Base-by-base conservation (phyloP, 2,888 invertebrate genomes). In the Papilio elwesi region DNA sequence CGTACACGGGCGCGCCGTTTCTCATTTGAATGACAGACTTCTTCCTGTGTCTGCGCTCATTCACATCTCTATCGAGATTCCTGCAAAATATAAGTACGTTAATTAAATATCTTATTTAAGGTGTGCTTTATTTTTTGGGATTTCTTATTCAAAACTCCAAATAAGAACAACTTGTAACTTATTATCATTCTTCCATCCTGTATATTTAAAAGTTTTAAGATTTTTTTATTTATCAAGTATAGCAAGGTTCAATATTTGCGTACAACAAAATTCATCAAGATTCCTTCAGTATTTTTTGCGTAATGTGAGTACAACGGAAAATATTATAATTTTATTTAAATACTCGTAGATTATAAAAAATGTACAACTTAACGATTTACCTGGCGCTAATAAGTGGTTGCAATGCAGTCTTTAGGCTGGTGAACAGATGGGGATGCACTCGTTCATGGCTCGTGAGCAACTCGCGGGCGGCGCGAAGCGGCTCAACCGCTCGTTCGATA, bases 381-480 rank as follows among this genome's bases (percentile, higher is more conserved):
- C 91, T 93, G 75, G 95, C 95, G 77, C 95, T 95, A 81, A 97
- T 96, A 68, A 97, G 90, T 0, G 97, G 97, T 79, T 96, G 95
- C 76, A 98, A 87, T n/a, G 97, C 97, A 36, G 95, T 95, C 83
- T 96, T 95, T 74, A 98, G 90, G 77, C 97, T 97, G 82, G 94
- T 92, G 85, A 96, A 98, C 52, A 98, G 88, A 66, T 95, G 95
- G 0, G 98, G 98, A 82, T 97, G 96, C 15, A 95, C 83, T 10
- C 96, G 95, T 85, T 98, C 98, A 78, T 97, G 97, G 73, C 95
- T 95, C 0, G 95, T 95, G 55, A 98, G 91, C 70, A 97, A 87
- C 77, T 84, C 85, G 0, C 86, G 84, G 0, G 89, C 91, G 10
- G 86, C 80, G 2, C 80, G 83, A 47, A 90, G 74, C 0, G 90